A percentile compares a stretch with the other conserved stretches of the same genome.
Evolutionary conservation across 2,797 vertebrate genomes (phyloP).

Genomic region (Odontamblyopus rebecca): DNA sequence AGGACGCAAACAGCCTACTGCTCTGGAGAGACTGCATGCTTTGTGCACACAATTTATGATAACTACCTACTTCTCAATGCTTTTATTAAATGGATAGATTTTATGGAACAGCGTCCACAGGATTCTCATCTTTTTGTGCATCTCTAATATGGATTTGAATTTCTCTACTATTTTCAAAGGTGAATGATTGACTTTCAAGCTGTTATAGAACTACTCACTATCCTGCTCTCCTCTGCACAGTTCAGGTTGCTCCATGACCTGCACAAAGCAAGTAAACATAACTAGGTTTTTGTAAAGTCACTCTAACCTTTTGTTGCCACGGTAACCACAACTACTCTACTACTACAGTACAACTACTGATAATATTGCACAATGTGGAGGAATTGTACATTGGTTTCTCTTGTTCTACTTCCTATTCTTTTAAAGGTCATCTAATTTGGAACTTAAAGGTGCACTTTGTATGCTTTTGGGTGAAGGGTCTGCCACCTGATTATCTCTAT

Average conservation of each 20-base stretch:
- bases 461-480: no score
- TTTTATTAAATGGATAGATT: no score
- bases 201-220: background rate
- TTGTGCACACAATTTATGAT: background rate
- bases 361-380: background rate
- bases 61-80: no score
- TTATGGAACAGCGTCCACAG: no score
- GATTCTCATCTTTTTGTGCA: background rate
- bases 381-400: no score
- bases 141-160: background rate
- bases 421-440: no score
- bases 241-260: background rate
- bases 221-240: background rate
- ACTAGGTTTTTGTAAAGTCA: slow-evolving; percentile 3
- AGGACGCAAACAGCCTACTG: background rate
- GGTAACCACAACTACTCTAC: background rate
- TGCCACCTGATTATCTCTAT: no score
- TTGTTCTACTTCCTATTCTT: no score
- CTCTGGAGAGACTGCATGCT: background rate
- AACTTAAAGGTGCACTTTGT: no score
- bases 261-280: background rate
- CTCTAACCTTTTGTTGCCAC: background rate
- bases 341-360: no score
- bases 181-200: no score
- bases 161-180: background rate